These are phyloP conservation scores for Rostratula benghalensis DNA, from an alignment of 2,113 vertebrate species.

Conservation along the genomic window DNA sequence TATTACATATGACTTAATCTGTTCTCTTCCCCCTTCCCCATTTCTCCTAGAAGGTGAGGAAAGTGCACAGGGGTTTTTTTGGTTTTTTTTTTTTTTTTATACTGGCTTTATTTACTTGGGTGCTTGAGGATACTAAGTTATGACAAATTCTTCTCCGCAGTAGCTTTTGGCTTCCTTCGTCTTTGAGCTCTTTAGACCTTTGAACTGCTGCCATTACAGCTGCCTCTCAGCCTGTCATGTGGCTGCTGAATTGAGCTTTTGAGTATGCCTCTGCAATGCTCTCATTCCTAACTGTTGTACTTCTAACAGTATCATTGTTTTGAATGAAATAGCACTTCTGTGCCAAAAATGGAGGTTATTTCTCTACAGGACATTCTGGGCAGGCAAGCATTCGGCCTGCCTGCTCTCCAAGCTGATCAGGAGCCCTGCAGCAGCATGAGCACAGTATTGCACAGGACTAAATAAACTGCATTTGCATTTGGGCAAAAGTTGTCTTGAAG, in stretches of 20 bases:
- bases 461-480: constrained; percentile 32
- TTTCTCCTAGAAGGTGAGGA: background rate
- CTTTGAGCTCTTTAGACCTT: constrained; percentile 62
- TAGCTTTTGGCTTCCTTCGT: constrained; percentile 64
- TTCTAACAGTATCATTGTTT: constrained; percentile 62
- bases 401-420: background rate
- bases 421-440: background rate
- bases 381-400: constrained; percentile 14
- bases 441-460: background rate
- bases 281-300: constrained; percentile 50
- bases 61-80: background rate
- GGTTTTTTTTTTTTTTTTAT: background rate
- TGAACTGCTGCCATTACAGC: constrained; percentile 67
- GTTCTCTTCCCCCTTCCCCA: background rate
- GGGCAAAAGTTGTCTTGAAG: constrained; percentile 29
- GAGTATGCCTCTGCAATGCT: constrained; percentile 52
- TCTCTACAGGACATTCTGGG: constrained; percentile 35
- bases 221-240: constrained; percentile 61
- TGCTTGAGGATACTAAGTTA: constrained; percentile 43
- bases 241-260: constrained; percentile 67
- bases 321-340: constrained; percentile 59
- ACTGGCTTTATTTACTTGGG: constrained; percentile 39
- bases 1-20: background rate
- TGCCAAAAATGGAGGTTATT: constrained; percentile 53
- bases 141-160: constrained; percentile 51